These are phyloP conservation scores for Glaucopsyche alexis DNA, from an alignment of 2,888 invertebrate genomes.

Conservation along the genomic window DNA sequence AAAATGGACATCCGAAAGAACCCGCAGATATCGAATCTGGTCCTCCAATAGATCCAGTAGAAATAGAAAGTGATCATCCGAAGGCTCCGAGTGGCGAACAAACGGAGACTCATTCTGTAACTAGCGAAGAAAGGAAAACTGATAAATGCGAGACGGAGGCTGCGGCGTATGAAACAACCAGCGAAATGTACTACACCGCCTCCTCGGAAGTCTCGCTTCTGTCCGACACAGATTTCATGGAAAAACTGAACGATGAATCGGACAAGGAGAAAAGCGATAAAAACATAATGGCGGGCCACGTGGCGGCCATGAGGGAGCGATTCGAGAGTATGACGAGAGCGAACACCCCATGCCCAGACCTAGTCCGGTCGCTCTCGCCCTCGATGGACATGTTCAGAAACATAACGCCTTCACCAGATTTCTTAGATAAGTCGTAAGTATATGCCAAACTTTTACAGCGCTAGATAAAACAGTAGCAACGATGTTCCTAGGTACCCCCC, in stretches of 20 bases:
- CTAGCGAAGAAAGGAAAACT: neutral
- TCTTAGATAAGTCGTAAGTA: slow-evolving; percentile 43
- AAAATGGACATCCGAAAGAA: neutral
- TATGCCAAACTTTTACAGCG: slow-evolving; percentile 1
- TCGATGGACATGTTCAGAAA: slow-evolving; percentile 57
- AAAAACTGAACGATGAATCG: slow-evolving; percentile 44
- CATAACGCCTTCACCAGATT: slow-evolving; percentile 64
- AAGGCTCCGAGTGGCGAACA: neutral
- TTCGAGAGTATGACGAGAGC: slow-evolving; percentile 75
- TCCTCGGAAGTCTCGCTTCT: slow-evolving; percentile 63
- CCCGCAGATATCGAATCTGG: neutral
- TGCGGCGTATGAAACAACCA: slow-evolving; percentile 50
- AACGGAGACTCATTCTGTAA: neutral
- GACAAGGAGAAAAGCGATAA: slow-evolving; percentile 51
- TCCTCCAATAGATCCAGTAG: slow-evolving; percentile 5
- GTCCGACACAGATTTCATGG: slow-evolving; percentile 58
- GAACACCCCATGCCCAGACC: slow-evolving; percentile 66
- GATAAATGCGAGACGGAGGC: slow-evolving; percentile 34
- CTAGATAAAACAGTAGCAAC: slow-evolving; percentile 28
- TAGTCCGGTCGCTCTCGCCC: slow-evolving; percentile 55
- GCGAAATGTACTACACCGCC: slow-evolving; percentile 70
- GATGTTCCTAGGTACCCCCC: slow-evolving; percentile 30
- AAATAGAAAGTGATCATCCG: slow-evolving; percentile 45
- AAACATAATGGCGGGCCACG: slow-evolving; percentile 69
- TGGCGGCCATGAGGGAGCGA: slow-evolving; percentile 74